These are phyloP conservation scores for Idaea aversata DNA, from an alignment of 2,888 invertebrate genomes.

Conservation along the genomic window DNA sequence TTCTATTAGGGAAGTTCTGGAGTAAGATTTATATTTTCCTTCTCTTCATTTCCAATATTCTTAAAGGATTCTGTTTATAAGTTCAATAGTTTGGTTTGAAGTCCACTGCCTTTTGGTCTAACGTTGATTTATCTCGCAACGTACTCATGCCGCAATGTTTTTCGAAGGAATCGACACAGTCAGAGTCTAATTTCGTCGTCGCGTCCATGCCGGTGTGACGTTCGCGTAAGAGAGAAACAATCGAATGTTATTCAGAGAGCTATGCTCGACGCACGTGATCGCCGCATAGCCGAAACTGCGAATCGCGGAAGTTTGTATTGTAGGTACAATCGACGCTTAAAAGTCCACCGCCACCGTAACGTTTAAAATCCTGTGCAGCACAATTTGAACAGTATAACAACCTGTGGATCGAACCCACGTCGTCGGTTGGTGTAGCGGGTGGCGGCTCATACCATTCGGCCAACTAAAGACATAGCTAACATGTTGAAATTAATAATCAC, in stretches of 20 bases:
- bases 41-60: neutral
- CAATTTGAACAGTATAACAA: too few relatives aligned
- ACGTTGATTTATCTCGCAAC: neutral
- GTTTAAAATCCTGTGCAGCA: too few relatives aligned
- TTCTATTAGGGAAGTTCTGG: neutral
- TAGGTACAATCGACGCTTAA: too few relatives aligned
- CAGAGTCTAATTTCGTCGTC: slow-evolving; percentile 63
- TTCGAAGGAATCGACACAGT: slow-evolving; percentile 51
- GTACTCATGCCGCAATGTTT: slow-evolving; percentile 33
- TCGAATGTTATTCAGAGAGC: slow-evolving; percentile 75
- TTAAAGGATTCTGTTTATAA: neutral
- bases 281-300: slow-evolving; percentile 53
- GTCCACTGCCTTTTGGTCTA: neutral
- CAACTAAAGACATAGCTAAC: too few relatives aligned
- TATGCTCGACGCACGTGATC: slow-evolving; percentile 57
- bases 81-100: neutral
- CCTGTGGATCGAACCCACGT: too few relatives aligned
- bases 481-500: too few relatives aligned
- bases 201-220: slow-evolving; percentile 47
- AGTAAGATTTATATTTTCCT: neutral
- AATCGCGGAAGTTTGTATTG: slow-evolving; percentile 53
- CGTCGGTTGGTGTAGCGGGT: too few relatives aligned
- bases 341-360: too few relatives aligned
- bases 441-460: too few relatives aligned
- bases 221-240: slow-evolving; percentile 65